A percentile compares a stretch with the other conserved stretches of the same genome.
Conservation (phyloP, 2,797 vertebrate genomes). For the Enteromius thamalakanensis region DNA sequence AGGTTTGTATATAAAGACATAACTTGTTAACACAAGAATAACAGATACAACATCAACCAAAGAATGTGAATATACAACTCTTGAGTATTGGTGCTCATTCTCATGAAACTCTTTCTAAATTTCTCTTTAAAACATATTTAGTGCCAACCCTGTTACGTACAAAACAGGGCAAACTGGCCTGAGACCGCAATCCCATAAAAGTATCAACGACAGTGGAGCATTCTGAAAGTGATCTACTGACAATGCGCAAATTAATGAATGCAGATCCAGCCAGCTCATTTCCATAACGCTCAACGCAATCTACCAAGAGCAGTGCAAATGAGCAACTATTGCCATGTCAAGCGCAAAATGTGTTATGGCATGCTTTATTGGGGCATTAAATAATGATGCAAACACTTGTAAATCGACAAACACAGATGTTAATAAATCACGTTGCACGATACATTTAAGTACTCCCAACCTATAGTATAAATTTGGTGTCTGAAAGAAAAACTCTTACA, state of each 20-base stretch:
- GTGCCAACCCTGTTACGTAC: neutral
- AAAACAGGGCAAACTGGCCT: neutral
- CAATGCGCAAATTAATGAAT: neutral
- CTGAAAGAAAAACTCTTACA: neutral
- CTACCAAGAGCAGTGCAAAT: neutral
- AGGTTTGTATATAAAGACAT: neutral
- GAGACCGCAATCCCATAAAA: neutral
- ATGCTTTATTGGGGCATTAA: neutral
- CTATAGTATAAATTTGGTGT: neutral
- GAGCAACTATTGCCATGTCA: neutral
- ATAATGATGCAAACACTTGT: neutral
- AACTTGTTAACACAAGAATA: neutral
- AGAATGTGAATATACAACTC: neutral
- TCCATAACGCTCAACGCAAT: neutral
- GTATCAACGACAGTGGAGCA: neutral
- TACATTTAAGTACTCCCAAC: neutral
- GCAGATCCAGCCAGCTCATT: neutral
- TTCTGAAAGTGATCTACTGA: neutral
- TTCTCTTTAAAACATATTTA: conserved; percentile 6
- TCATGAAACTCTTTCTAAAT: neutral
- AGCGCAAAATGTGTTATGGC: neutral
- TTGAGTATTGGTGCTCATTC: neutral
- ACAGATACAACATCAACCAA: neutral
- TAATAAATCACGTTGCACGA: neutral
- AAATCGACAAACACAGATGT: neutral